phyloP scores from a whole-genome alignment of 2,797 vertebrate species.

The Lagocephalus sceleratus region DNA sequence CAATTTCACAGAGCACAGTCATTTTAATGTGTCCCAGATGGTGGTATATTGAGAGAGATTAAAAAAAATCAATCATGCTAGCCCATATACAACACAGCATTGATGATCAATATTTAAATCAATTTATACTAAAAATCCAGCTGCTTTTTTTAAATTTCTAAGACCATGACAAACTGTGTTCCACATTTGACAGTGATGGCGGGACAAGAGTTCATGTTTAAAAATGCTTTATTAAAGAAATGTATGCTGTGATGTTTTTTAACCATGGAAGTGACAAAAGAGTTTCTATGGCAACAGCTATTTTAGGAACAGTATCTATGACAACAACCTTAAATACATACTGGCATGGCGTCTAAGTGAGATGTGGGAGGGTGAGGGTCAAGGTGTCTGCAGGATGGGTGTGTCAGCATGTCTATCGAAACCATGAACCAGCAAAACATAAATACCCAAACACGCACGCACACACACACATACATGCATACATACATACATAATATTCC shows the following conservation, averaged over 20 bases:
- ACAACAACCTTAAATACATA: slow-evolving; percentile 55
- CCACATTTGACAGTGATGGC: not conserved
- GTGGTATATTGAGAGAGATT: slow-evolving; percentile 4
- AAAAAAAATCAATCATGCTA: slow-evolving; percentile 29
- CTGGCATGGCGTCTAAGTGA: not conserved
- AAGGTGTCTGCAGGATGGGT: slow-evolving; percentile 19
- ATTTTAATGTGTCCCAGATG: slow-evolving; percentile 40
- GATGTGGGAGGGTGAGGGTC: slow-evolving; percentile 13
- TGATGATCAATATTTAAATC: slow-evolving; percentile 35
- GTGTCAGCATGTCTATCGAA: slow-evolving; percentile 10
- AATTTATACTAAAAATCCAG: slow-evolving; percentile 4
- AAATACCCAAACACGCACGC: slow-evolving; percentile 27
- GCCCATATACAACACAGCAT: slow-evolving; percentile 27
- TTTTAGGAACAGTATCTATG: slow-evolving; percentile 62
- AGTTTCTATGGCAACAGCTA: slow-evolving; percentile 71
- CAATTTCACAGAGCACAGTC: slow-evolving; percentile 52
- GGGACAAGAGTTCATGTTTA: slow-evolving; percentile 61
- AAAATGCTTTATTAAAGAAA: not conserved
- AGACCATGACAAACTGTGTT: no score
- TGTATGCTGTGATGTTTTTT: no score
- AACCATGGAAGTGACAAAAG: slow-evolving; percentile 3
- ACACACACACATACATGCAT: slow-evolving; percentile 33
- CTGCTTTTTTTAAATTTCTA: slow-evolving; percentile 12
- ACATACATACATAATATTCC: slow-evolving; percentile 10
- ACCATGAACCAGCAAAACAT: slow-evolving; percentile 13